Percentiles rank a stretch among this genome's conserved stretches.
phyloP scores from a whole-genome alignment of 2,113 vertebrate species.

The Capreolus pygargus region DNA sequence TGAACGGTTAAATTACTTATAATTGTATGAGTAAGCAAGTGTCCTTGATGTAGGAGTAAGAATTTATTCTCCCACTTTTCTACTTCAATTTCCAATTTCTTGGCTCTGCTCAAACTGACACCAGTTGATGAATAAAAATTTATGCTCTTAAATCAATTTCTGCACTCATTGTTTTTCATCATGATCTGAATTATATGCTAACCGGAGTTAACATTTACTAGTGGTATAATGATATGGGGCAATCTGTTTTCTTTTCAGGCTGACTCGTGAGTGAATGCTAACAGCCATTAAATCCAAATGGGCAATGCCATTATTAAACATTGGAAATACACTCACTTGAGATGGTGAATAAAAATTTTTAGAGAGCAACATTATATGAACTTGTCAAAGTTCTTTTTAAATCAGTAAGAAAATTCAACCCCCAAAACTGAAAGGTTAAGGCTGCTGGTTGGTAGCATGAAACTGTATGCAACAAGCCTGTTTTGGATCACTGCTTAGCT shows the following conservation, averaged over 20 bases:
- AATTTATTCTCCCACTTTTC: neutral
- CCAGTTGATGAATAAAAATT: neutral
- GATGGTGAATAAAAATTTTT: constrained; percentile 41
- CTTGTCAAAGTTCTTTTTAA: constrained; percentile 44
- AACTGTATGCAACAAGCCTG: constrained; percentile 52
- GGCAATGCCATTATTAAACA: constrained; percentile 37
- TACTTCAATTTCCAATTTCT: constrained; percentile 44
- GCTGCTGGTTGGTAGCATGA: constrained; percentile 44
- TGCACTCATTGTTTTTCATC: constrained; percentile 39
- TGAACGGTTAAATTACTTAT: constrained; percentile 41
- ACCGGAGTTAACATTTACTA: constrained; percentile 22
- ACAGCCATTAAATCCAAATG: constrained; percentile 51
- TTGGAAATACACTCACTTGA: constrained; percentile 2
- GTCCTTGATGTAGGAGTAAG: neutral
- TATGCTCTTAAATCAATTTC: constrained; percentile 55
- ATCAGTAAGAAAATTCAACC: constrained; percentile 40
- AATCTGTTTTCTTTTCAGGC: constrained; percentile 50
- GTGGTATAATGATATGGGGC: neutral
- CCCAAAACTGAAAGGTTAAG: constrained; percentile 33
- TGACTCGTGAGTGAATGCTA: constrained; percentile 30
- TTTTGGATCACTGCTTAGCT: constrained; percentile 61
- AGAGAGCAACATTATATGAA: constrained; percentile 30
- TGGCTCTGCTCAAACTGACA: constrained; percentile 3
- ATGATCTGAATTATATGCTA: constrained; percentile 56
- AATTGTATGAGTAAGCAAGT: neutral